Evolutionary conservation across 2,797 vertebrate genomes (phyloP), one percentile per base, ranked within the genome.

Genomic region (Chaetodon trifasciatus): DNA sequence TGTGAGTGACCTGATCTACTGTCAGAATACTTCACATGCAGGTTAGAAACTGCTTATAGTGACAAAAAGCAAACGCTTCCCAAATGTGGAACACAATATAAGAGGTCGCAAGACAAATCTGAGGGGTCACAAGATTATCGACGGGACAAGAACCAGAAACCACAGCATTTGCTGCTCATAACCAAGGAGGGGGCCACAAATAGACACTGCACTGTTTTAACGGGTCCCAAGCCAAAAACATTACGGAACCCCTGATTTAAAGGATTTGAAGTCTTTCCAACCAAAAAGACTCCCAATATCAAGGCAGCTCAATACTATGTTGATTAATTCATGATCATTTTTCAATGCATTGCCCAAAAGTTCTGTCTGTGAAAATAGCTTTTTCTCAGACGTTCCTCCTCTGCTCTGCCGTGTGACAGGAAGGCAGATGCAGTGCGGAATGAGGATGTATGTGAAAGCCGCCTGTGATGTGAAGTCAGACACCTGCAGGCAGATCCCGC

Each of bases 401-500:
- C 19, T 24, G 37, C 46, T 62, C 47, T 70, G 53, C 52, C 42
- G 68, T 80, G 60, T 46, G 76, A 57, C 74, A 76, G 67, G 61
- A 53, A 68, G 17, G 74, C n/a, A 57, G 55, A 79, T 56, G 40
- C 55, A 46, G 37, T 21, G 52, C 11, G 42, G 37, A 73, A 66
- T 82, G 64, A 70, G 74, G 55, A 70, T 81, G 23, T 64, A 66
- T 79, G 76, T 57, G 79, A 87, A 85, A 83, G 77, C 49, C 61
- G 64, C 57, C 78, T 80, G 64, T 50, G 53, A 75, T 64, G 72
- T 75, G 69, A 78, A 65, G 81, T 79, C 71, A 81, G 64, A 89
- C 68, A 80, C 75, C 88, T 90, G 79, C 52, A 5, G 76, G 86
- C 68, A 56, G 68, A 76, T 79, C 69, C 66, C 81, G 50, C 62